phyloP scores from a whole-genome alignment of 2,888 invertebrate genomes.

The Brassicogethes aeneus region DNA sequence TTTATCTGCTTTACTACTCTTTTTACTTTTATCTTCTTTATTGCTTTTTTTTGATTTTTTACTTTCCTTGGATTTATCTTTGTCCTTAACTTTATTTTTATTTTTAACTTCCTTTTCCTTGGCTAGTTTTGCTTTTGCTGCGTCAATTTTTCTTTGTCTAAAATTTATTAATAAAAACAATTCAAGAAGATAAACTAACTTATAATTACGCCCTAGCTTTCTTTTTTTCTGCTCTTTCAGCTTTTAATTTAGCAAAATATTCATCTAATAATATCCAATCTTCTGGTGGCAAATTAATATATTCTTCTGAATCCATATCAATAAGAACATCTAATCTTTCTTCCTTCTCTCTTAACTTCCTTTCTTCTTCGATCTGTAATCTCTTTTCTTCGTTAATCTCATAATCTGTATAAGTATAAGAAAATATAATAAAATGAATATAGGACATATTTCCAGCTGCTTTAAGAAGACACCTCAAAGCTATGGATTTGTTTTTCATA shows the following conservation, averaged over 20 bases:
- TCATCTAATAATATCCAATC: neutral
- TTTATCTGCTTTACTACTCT: neutral
- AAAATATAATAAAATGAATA: conserved; percentile 27
- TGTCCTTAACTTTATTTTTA: too few relatives aligned
- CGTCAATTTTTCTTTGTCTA: conserved; percentile 4
- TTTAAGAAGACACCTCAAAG: conserved; percentile 26
- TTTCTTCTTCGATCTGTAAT: conserved; percentile 12
- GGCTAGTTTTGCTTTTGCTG: conserved; percentile 7
- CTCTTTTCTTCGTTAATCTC: conserved; percentile 12
- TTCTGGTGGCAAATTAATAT: conserved; percentile 12
- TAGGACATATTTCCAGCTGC: conserved; percentile 28
- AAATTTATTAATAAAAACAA: neutral
- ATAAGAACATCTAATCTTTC: conserved; percentile 7
- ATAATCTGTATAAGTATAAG: conserved; percentile 21
- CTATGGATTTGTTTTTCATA: conserved; percentile 21
- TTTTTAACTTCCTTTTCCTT: conserved; percentile 1
- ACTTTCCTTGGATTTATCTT: too few relatives aligned
- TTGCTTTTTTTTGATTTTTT: too few relatives aligned
- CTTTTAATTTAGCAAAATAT: neutral
- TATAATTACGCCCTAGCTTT: conserved; percentile 8
- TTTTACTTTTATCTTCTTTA: too few relatives aligned
- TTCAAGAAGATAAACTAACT: neutral
- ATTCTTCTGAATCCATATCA: conserved; percentile 21
- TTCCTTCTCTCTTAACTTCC: conserved; percentile 12
- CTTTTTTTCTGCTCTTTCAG: conserved; percentile 3